A percentile compares a stretch with the other conserved stretches of the same genome.
These are phyloP conservation scores for Drosophila acutilabella DNA, from an alignment of 2,888 invertebrate species.

Conservation along the genomic window DNA sequence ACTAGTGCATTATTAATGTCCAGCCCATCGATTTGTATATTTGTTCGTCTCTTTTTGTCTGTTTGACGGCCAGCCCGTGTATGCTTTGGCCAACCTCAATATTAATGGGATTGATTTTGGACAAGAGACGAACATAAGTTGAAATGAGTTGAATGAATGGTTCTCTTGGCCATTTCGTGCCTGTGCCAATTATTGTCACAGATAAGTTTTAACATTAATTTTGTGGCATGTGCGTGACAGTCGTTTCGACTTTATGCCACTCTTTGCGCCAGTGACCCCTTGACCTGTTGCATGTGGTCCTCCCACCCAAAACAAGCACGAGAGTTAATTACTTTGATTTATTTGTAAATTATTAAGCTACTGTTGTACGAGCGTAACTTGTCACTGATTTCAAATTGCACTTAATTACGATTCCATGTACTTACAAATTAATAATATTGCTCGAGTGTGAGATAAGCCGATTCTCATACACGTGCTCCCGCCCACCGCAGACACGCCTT, in stretches of 20 bases:
- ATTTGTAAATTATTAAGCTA: conserved; percentile 64
- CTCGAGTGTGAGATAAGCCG: conserved; percentile 24
- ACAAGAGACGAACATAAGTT: conserved; percentile 16
- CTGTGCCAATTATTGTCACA: conserved; percentile 50
- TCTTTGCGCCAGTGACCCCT: conserved; percentile 46
- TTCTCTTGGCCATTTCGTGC: conserved; percentile 35
- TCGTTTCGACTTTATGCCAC: not conserved
- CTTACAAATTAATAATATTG: conserved; percentile 72
- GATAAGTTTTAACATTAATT: conserved; percentile 48
- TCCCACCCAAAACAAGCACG: conserved; percentile 2
- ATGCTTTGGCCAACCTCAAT: conserved; percentile 21
- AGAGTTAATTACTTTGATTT: conserved; percentile 77
- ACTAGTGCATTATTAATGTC: conserved; percentile 71
- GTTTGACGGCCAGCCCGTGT: not conserved
- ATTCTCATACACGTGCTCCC: not conserved
- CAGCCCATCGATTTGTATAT: conserved; percentile 48
- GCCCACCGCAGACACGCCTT: not conserved
- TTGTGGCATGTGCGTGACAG: conserved; percentile 49
- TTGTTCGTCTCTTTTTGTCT: not conserved
- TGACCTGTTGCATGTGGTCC: conserved; percentile 72
- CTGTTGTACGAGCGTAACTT: conserved; percentile 48
- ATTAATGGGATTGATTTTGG: conserved; percentile 55
- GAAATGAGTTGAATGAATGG: conserved; percentile 4
- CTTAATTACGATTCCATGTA: conserved; percentile 67
- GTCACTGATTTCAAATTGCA: conserved; percentile 72